Evolutionary conservation across 2,888 invertebrate genomes (phyloP), one percentile per base, ranked within the genome.

Genomic region (Dynastes hyllus): DNA sequence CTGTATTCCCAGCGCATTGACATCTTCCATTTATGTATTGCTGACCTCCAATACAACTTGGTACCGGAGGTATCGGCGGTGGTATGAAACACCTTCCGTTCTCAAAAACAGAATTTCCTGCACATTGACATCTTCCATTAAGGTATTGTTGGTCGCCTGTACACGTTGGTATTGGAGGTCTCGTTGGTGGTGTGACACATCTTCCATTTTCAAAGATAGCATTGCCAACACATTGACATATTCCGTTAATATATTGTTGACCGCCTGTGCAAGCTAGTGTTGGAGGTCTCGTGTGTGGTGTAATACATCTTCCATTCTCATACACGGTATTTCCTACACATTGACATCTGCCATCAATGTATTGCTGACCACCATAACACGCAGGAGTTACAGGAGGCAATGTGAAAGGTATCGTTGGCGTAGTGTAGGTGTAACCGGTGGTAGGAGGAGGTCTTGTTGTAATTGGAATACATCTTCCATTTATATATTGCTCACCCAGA

Each of bases 21-120:
- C 81, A 81, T 32, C 66, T 51, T 9, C 81, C 81, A 66, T 77
- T 78, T 53, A 79, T 29, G 11, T 61, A 58, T 73, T 73, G 58
- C 13, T 73, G 73, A 5, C 70, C 70, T 8, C 61, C 32, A 3
- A 37, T 29, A 22, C 77, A 77, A 11, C 16, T 66, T 9, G 65
- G 45, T 9, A 2, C 8, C 8, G 45, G 45, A 9, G 45, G 45
- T 8, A 0, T 45, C 1, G 45, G 6, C 0, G 45, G 45, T 45
- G 45, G 45, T 45, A 2, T 45, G 8, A 45, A 8, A 45, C 45
- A 45, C 2, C 45, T 45, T 1, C 45, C 45, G 8, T 45, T 45
- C 8, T 45, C 45, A 11, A 45, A 11, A 45, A 45, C 11, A 45
- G 45, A 0, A 11, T 45, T 45, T 11, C 45, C 45, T 45, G 2